A percentile compares a stretch with the other conserved stretches of the same genome.
These are phyloP conservation scores for Clarias batrachus DNA, from an alignment of 2,113 vertebrate genomes.

Conservation along the genomic window DNA sequence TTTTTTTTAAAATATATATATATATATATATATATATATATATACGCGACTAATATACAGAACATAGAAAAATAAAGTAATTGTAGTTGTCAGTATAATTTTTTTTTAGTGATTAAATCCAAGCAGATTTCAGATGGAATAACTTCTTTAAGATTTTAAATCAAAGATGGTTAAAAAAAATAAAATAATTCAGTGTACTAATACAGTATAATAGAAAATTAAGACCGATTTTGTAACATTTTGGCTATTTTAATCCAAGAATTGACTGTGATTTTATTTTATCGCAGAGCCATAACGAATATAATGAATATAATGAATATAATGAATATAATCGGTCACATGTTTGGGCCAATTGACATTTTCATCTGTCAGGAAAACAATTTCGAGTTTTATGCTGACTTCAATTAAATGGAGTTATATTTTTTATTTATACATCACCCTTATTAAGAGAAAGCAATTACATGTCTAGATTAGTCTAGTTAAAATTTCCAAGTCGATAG, in stretches of 20 bases:
- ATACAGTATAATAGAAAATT: neutral
- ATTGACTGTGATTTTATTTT: neutral
- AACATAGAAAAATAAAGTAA: neutral
- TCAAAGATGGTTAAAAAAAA: neutral
- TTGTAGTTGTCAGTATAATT: neutral
- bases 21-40: no score
- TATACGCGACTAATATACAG: neutral
- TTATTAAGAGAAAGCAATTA: no score
- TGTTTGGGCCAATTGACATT: neutral
- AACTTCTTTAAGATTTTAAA: neutral
- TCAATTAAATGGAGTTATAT: no score
- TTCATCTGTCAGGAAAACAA: neutral
- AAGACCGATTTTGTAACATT: neutral
- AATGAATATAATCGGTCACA: no score
- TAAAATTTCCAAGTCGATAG: no score
- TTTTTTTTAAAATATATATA: no score
- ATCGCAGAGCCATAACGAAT: neutral
- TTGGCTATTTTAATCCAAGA: neutral
- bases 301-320: no score
- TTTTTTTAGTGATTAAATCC: neutral
- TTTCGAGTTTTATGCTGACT: neutral
- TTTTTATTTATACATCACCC: no score
- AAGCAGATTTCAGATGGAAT: neutral
- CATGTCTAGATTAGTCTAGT: no score
- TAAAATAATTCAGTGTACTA: neutral